Evolutionary conservation across 2,888 invertebrate genomes (phyloP), one percentile per base, ranked within the genome.

Genomic region (Hofmannophila pseudospretella): DNA sequence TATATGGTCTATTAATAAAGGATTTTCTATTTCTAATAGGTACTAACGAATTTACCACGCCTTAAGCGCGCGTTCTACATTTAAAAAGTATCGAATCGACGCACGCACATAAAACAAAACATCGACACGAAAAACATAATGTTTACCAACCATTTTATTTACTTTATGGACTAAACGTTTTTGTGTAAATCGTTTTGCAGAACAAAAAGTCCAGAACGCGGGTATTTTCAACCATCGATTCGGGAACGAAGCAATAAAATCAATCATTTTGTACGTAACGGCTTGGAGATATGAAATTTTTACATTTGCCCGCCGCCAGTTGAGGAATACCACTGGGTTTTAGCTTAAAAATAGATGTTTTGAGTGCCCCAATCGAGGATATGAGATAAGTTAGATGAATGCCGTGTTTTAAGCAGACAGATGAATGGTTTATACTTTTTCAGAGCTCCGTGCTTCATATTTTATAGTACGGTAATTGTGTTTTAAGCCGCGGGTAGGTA

Each of bases 381-480:
- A n/a, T n/a, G n/a, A n/a, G 80, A 81, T 82, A 81, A 81, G 77
- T 78, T 75, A 75, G 75, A 77, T 76, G 74, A 70, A 80, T 75
- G 63, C 51, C 32, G 67, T 49, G 64, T 70, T 75, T 67, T 56
- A 69, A 69, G 60, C 69, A 64, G 62, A 65, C 63, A 58, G 66
- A 69, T 62, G 67, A 64, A 67, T 64, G 68, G 65, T 68, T 63
- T 62, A 67, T 68, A 71, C 65, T 69, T 66, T 67, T 56, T 55
- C 40, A 37, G 54, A 54, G 55, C 52, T 50, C 60, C 47, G 14
- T 26, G 16, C 45, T 55, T 58, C 62, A 58, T 61, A 56, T 58
- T 58, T 63, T 59, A 56, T 55, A 53, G 48, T 45, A 47, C 43
- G 42, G 51, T 62, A 58, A 65, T 67, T 61, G 58, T 53, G 41